Evolutionary conservation across 2,888 invertebrate genomes (phyloP).

Genomic region (Drepana falcataria): DNA sequence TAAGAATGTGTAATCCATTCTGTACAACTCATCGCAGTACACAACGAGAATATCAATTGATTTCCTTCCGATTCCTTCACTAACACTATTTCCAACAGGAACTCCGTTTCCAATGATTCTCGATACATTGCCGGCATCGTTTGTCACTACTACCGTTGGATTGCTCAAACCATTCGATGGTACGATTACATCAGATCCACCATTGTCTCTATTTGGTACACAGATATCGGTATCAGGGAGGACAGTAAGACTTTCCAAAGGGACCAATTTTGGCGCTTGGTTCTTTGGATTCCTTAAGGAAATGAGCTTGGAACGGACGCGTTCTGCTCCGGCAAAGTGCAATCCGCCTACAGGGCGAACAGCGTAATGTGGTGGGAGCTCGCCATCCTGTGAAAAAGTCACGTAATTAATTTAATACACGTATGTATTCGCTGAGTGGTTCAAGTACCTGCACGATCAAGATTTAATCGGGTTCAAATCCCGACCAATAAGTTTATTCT

Average conservation of each 20-base stretch:
- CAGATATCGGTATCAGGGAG: conserved; percentile 22
- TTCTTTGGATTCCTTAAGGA: conserved; percentile 30
- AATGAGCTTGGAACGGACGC: conserved; percentile 47
- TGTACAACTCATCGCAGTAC: conserved; percentile 80
- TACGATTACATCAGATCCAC: conserved; percentile 1
- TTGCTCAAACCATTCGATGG: background rate
- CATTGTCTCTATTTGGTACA: conserved; percentile 10
- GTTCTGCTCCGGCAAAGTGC: conserved; percentile 66
- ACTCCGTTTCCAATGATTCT: conserved; percentile 12
- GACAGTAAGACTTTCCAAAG: conserved; percentile 32
- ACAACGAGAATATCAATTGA: conserved; percentile 68
- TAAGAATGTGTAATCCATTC: conserved; percentile 83
- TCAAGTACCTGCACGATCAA: no score
- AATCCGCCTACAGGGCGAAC: conserved; percentile 60
- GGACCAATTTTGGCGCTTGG: conserved; percentile 5
- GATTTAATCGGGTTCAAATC: no score
- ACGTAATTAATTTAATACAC: background rate
- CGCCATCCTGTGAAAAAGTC: conserved; percentile 36
- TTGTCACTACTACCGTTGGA: conserved; percentile 8
- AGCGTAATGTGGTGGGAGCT: conserved; percentile 50
- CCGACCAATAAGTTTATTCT: no score
- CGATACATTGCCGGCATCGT: background rate
- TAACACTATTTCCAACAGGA: conserved; percentile 7
- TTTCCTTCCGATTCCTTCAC: conserved; percentile 18
- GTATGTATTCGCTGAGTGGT: no score